Evolutionary conservation across 2,113 vertebrate genomes (phyloP).

Genomic region (Columbina picui): DNA sequence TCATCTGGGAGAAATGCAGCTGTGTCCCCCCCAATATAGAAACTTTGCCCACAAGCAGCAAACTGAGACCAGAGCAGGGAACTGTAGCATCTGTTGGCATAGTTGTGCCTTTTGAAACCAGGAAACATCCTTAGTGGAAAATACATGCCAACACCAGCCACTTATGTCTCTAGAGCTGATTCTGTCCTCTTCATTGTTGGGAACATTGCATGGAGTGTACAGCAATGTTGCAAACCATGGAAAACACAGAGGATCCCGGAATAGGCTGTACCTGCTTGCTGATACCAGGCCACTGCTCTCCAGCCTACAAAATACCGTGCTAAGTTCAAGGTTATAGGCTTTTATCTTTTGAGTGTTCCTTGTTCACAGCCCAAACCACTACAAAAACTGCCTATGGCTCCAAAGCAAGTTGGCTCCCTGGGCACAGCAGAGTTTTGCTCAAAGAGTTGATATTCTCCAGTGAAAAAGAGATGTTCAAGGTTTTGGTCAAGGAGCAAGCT

Average conservation of each 20-base stretch:
- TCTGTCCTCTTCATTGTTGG: not conserved
- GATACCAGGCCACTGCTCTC: not conserved
- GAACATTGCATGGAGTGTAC: not conserved
- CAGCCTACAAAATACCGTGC: not conserved
- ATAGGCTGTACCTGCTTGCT: accelerated
- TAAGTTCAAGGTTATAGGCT: not conserved
- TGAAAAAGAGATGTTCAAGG: not conserved
- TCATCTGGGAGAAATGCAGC: not conserved
- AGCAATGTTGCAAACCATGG: not conserved
- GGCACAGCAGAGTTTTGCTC: not conserved
- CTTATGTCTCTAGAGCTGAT: not conserved
- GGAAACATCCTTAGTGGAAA: not conserved
- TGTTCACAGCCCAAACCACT: not conserved
- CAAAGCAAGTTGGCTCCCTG: not conserved
- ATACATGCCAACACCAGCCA: not conserved
- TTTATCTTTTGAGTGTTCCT: not conserved
- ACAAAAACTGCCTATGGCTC: not conserved
- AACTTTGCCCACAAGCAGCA: not conserved
- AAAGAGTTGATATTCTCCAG: not conserved
- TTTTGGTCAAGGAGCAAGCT: not conserved
- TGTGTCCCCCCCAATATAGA: not conserved
- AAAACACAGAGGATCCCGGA: not conserved
- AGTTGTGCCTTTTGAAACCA: not conserved
- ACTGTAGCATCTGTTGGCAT: not conserved
- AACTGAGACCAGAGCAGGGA: not conserved